These are phyloP conservation scores for Macrosiphum euphorbiae DNA, from an alignment of 2,888 invertebrate species.

Conservation along the genomic window DNA sequence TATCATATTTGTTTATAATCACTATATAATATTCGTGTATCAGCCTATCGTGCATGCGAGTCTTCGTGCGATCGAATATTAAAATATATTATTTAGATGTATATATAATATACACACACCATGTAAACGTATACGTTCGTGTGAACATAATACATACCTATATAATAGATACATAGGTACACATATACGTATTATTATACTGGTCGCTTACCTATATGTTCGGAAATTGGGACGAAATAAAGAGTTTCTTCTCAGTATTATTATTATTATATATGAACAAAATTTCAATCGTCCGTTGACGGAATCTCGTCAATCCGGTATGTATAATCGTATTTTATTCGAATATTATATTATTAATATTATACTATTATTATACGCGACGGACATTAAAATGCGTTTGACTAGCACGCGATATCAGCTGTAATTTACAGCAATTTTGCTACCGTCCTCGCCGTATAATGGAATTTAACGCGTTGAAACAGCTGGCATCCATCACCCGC, in stretches of 20 bases:
- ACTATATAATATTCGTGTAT: not conserved
- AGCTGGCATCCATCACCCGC: not conserved
- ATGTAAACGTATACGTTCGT: not conserved
- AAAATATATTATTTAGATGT: not conserved
- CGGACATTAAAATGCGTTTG: conserved; percentile 27
- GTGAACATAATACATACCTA: not conserved
- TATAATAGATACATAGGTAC: not conserved
- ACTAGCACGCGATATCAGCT: conserved; percentile 46
- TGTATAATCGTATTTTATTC: conserved; percentile 51
- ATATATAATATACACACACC: not conserved
- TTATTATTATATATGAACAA: not conserved
- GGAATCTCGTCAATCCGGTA: conserved; percentile 59
- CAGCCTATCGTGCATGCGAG: not conserved
- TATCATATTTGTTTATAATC: not conserved
- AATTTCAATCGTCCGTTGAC: conserved; percentile 18
- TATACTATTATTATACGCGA: conserved; percentile 22
- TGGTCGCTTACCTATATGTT: not conserved
- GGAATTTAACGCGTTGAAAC: conserved; percentile 32
- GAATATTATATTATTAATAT: conserved; percentile 40
- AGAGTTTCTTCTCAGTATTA: not conserved
- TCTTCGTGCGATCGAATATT: not conserved
- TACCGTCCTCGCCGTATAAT: not conserved
- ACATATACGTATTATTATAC: not conserved
- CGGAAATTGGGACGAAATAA: not conserved
- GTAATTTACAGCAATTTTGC: conserved; percentile 43